Percentiles rank a stretch among this genome's conserved stretches.
phyloP scores from a whole-genome alignment of 2,888 invertebrate species.

The Machimus atricapillus region DNA sequence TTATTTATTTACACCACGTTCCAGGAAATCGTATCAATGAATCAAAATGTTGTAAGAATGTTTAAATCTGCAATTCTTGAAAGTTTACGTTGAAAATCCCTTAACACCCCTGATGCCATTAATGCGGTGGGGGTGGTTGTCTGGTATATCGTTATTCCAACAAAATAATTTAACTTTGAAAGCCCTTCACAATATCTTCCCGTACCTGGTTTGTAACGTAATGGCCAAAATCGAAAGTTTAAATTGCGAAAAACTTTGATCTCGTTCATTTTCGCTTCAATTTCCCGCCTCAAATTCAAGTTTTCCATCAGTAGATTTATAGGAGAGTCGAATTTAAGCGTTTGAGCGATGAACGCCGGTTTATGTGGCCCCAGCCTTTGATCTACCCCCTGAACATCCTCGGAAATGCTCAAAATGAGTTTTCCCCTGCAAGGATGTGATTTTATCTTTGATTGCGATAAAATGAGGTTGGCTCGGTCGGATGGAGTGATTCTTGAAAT shows the following conservation, averaged over 20 bases:
- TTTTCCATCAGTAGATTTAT: background rate
- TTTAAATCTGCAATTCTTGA: too few relatives aligned
- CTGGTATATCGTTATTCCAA: background rate
- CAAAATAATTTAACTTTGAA: background rate
- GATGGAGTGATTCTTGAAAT: background rate
- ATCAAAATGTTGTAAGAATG: background rate
- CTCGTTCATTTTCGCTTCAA: background rate
- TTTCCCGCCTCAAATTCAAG: background rate
- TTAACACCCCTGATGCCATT: background rate
- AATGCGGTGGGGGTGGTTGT: background rate
- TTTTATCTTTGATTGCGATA: background rate
- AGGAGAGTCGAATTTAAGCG: background rate
- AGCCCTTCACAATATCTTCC: background rate
- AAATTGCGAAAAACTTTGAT: background rate
- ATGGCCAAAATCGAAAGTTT: background rate
- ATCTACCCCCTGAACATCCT: background rate
- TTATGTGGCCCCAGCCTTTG: background rate
- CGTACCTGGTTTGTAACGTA: background rate
- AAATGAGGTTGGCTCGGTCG: background rate
- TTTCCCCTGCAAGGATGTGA: background rate
- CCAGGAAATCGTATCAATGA: too few relatives aligned
- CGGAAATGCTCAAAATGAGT: background rate
- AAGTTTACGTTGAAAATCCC: background rate
- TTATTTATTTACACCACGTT: too few relatives aligned
- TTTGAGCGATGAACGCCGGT: background rate